Percentiles rank a stretch among this genome's conserved stretches.
phyloP scores from a whole-genome alignment of 2,888 invertebrate species.

The Acronicta leporina region DNA sequence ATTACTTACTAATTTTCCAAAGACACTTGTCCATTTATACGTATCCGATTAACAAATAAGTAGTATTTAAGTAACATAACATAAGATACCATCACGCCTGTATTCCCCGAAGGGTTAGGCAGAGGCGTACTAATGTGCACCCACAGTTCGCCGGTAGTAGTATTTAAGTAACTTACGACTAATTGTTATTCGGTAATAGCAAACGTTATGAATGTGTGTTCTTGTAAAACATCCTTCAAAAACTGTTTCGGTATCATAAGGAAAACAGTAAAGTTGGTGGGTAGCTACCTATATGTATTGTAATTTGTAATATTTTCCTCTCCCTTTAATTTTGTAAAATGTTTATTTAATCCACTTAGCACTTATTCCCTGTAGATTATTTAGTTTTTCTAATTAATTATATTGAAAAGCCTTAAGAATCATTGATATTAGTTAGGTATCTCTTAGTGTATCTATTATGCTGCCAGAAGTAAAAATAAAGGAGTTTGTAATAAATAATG shows the following conservation, averaged over 20 bases:
- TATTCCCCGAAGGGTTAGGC: too few species aligned
- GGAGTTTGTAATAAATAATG: too few species aligned
- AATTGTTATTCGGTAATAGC: conserved; percentile 26
- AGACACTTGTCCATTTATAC: too few species aligned
- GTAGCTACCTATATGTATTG: not conserved
- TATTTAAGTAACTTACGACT: not conserved
- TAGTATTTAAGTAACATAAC: too few species aligned
- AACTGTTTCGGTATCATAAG: conserved; percentile 12
- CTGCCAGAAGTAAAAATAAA: too few species aligned
- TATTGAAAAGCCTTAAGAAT: not conserved
- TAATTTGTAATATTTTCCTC: conserved; percentile 11
- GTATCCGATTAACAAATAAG: too few species aligned
- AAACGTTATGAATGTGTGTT: not conserved
- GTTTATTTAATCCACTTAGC: not conserved
- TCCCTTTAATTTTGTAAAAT: not conserved
- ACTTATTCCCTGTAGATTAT: not conserved
- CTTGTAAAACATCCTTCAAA: conserved; percentile 30
- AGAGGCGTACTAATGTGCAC: too few species aligned
- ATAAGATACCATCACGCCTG: too few species aligned
- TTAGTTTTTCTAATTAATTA: conserved; percentile 1
- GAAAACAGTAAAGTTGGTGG: conserved; percentile 17
- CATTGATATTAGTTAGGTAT: too few species aligned
- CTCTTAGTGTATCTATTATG: too few species aligned
- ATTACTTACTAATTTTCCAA: too few species aligned
- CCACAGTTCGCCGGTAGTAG: too few species aligned